phyloP scores from a whole-genome alignment of 2,888 invertebrate genomes.

The Oscheius onirici region DNA sequence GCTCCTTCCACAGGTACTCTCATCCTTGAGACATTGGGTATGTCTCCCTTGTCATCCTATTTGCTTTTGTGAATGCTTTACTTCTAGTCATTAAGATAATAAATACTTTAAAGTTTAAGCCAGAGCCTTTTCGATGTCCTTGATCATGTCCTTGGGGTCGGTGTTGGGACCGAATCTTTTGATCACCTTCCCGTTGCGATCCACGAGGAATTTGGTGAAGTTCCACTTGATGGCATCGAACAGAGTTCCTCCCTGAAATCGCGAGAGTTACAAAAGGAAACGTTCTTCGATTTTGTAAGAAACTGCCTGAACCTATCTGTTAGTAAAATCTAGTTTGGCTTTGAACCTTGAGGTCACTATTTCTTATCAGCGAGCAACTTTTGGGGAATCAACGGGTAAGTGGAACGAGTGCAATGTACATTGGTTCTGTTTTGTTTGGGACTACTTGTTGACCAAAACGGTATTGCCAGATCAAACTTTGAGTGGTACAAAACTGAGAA shows the following conservation, averaged over 20 bases:
- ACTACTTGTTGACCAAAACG: too few relatives aligned
- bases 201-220: slow-evolving; percentile 86
- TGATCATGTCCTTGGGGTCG: slow-evolving; percentile 66
- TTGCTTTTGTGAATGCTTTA: slow-evolving; percentile 5
- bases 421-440: too few relatives aligned
- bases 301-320: too few relatives aligned
- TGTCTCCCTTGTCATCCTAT: slow-evolving; percentile 2
- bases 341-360: too few relatives aligned
- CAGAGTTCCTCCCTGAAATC: slow-evolving; percentile 54
- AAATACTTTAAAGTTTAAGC: slow-evolving; percentile 30
- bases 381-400: not conserved
- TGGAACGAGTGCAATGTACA: too few relatives aligned
- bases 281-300: too few relatives aligned
- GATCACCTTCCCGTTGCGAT: slow-evolving; percentile 72
- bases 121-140: slow-evolving; percentile 66
- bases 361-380: too few relatives aligned
- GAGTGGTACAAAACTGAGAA: too few relatives aligned
- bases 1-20: slow-evolving; percentile 5
- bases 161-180: slow-evolving; percentile 59
- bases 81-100: slow-evolving; percentile 24
- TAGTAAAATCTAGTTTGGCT: too few relatives aligned
- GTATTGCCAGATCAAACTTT: too few relatives aligned
- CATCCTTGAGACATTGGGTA: not conserved
- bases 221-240: slow-evolving; percentile 84
- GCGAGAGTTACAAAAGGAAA: too few relatives aligned